These are phyloP conservation scores for Antigone vipio DNA, from an alignment of 2,113 vertebrate species.

Conservation along the genomic window DNA sequence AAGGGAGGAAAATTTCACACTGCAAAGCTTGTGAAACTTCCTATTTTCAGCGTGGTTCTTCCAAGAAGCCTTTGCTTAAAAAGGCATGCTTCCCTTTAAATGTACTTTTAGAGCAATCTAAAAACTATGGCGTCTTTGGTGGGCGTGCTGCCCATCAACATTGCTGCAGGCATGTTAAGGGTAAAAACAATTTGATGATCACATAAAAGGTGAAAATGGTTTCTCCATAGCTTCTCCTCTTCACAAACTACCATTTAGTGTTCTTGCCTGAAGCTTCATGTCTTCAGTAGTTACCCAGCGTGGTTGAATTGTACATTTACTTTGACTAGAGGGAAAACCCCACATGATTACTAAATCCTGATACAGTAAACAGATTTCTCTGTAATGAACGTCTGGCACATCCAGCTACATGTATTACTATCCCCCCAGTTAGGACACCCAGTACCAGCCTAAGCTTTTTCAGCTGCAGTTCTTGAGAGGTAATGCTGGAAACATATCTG, in stretches of 20 bases:
- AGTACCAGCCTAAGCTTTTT: neutral
- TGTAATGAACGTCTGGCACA: neutral
- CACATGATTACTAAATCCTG: neutral
- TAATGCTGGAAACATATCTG: neutral
- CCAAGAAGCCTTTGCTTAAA: neutral
- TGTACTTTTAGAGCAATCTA: neutral
- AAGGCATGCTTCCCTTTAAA: neutral
- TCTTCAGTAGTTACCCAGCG: neutral
- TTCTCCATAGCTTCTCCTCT: neutral
- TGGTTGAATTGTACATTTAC: neutral
- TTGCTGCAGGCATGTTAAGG: neutral
- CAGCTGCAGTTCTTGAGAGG: neutral
- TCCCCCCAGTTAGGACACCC: neutral
- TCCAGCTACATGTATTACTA: neutral
- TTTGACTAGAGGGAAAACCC: neutral
- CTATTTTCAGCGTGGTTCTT: neutral
- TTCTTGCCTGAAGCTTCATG: slow-evolving; percentile 23
- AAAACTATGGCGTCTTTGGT: neutral
- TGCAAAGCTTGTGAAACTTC: neutral
- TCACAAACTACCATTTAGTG: neutral
- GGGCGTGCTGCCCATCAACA: neutral
- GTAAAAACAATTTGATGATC: neutral
- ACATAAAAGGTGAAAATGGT: slow-evolving; percentile 25
- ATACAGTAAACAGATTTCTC: neutral
- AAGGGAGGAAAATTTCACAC: slow-evolving; percentile 17